Conservation (phyloP, 2,797 vertebrate species). For the Schizopygopsis malacanthus region DNA sequence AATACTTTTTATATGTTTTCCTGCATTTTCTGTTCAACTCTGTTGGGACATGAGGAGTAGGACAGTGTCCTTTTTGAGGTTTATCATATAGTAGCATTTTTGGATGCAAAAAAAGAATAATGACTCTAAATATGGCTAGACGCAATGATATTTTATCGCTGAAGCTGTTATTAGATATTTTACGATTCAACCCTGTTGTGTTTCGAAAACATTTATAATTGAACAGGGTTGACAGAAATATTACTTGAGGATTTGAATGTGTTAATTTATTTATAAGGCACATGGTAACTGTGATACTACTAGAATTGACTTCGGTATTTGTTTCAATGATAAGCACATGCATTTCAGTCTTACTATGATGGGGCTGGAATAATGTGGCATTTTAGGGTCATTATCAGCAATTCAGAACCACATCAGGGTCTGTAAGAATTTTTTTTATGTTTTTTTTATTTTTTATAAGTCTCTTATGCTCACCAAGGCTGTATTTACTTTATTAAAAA, state of each 20-base stretch:
- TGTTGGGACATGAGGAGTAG: background rate
- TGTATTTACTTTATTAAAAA: background rate
- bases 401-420: background rate
- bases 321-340: background rate
- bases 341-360: background rate
- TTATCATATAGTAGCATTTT: background rate
- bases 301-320: background rate
- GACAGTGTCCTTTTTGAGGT: background rate
- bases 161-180: background rate
- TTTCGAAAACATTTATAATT: background rate
- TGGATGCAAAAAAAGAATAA: background rate
- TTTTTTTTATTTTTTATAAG: background rate
- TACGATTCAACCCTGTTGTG: background rate
- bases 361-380: background rate
- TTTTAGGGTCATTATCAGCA: background rate
- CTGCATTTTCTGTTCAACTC: background rate
- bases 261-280: background rate
- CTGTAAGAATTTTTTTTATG: background rate
- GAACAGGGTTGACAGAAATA: background rate
- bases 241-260: background rate
- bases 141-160: background rate
- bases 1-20: background rate
- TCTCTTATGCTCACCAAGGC: background rate
- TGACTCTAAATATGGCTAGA: background rate
- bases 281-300: background rate